phyloP scores from a whole-genome alignment of 2,113 vertebrate species.

The Cephalopterus ornatus region DNA sequence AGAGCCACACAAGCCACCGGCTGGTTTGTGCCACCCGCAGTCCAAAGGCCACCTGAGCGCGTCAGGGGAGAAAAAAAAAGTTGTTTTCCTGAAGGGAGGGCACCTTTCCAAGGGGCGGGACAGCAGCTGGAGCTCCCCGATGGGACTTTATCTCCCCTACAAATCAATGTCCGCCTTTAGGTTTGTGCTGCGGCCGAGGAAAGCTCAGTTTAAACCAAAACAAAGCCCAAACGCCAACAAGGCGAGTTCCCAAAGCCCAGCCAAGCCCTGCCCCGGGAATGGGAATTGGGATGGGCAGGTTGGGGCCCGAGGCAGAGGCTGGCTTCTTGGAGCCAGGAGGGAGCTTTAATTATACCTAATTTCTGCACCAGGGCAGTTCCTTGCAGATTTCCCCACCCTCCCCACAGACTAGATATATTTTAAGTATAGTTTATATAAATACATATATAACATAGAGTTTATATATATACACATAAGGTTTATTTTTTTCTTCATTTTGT shows the following conservation, averaged over 20 bases:
- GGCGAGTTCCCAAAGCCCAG: neutral
- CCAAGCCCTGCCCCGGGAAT: neutral
- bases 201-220: neutral
- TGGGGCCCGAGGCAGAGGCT: fast-evolving
- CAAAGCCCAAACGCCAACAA: neutral
- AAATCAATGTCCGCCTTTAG: neutral
- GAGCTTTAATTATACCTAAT: neutral
- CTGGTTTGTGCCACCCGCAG: fast-evolving
- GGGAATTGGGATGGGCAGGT: neutral
- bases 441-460: neutral
- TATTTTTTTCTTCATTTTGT: neutral
- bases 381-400: neutral
- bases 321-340: fast-evolving
- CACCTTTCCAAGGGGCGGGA: constrained; percentile 1
- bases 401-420: fast-evolving
- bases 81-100: neutral
- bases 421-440: neutral
- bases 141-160: constrained; percentile 20
- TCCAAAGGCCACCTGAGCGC: neutral
- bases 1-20: fast-evolving
- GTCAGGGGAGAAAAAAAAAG: fast-evolving
- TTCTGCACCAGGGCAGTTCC: neutral
- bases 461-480: neutral
- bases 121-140: neutral
- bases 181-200: neutral